Evolutionary conservation across 2,888 invertebrate species (phyloP).

Genomic region (Drosophila silvestris): DNA sequence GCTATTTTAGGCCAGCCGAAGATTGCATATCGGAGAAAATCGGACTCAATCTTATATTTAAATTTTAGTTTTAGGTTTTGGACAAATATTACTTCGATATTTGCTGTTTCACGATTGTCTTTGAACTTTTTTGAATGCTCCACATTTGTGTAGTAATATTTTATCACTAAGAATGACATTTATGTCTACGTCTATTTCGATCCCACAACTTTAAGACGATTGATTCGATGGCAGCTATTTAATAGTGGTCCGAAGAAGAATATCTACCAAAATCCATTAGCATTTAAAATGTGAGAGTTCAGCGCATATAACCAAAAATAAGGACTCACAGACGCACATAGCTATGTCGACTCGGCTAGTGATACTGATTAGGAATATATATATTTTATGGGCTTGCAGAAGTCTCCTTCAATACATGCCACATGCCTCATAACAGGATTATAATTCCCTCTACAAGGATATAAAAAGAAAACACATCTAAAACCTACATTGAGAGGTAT

Average conservation of each 20-base stretch:
- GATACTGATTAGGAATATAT: not conserved
- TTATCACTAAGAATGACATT: not conserved
- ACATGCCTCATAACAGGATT: not conserved
- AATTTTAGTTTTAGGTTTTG: not conserved
- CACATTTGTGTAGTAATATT: not conserved
- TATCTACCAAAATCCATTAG: not conserved
- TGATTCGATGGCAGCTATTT: not conserved
- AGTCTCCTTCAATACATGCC: not conserved
- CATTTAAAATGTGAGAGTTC: not conserved
- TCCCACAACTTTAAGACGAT: no score
- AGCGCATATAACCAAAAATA: not conserved
- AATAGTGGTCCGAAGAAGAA: not conserved
- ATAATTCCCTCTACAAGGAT: not conserved
- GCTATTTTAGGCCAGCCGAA: not conserved
- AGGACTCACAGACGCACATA: not conserved
- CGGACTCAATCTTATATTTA: not conserved
- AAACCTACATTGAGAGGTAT: constrained; percentile 30
- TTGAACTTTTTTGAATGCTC: not conserved
- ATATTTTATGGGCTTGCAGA: not conserved
- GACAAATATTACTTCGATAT: not conserved
- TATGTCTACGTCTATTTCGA: no score
- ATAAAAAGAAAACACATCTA: constrained; percentile 10
- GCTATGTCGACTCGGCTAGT: not conserved
- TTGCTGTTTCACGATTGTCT: not conserved
- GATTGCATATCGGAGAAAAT: not conserved